These are phyloP conservation scores for Cataglyphis albicans DNA, from an alignment of 2,888 invertebrate genomes.

Conservation along the genomic window DNA sequence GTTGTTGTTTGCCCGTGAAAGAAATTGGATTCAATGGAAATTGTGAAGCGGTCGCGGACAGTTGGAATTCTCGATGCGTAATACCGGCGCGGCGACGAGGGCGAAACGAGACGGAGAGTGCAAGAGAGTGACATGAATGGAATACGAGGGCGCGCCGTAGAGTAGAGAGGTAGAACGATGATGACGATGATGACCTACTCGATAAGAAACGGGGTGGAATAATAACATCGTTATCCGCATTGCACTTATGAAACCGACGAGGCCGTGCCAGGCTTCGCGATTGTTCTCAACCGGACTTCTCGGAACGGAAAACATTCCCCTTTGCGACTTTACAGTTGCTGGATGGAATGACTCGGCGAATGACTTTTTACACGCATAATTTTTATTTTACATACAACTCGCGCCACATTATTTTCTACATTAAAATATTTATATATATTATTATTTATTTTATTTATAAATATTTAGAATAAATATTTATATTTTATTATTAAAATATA, in stretches of 20 bases:
- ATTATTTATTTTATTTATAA: too few species aligned
- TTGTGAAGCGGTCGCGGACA: conserved; percentile 60
- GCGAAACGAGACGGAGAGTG: conserved; percentile 44
- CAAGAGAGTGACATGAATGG: conserved; percentile 70
- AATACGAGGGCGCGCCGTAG: conserved; percentile 51
- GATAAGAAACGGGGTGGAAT: conserved; percentile 74
- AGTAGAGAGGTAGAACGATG: conserved; percentile 52
- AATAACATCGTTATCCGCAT: conserved; percentile 69
- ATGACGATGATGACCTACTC: conserved; percentile 67
- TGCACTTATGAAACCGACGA: conserved; percentile 58
- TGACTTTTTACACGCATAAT: neutral
- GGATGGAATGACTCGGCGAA: neutral
- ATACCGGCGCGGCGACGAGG: conserved; percentile 55
- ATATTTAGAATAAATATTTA: too few species aligned
- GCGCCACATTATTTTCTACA: neutral
- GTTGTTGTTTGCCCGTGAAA: conserved; percentile 56
- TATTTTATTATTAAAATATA: too few species aligned
- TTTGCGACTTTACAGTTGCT: neutral
- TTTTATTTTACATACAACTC: neutral
- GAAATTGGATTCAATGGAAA: conserved; percentile 73
- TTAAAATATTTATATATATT: neutral
- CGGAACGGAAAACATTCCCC: neutral
- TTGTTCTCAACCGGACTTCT: conserved; percentile 23
- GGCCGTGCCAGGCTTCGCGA: conserved; percentile 19
- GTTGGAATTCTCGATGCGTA: conserved; percentile 66